These are phyloP conservation scores for Trematomus bernacchii DNA, from an alignment of 2,797 vertebrate species.

Conservation along the genomic window DNA sequence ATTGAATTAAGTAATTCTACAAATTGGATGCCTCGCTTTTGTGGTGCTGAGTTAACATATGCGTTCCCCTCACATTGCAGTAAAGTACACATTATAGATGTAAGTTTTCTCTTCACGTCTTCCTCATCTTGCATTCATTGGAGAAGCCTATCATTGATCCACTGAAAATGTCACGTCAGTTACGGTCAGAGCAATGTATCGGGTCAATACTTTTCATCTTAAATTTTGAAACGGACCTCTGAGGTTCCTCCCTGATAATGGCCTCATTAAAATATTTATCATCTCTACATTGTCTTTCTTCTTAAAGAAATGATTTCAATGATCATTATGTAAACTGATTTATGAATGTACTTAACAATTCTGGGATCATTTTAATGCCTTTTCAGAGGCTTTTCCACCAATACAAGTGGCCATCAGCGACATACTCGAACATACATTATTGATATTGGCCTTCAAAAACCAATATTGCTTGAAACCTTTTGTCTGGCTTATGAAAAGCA, in stretches of 20 bases:
- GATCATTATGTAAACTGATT: background rate
- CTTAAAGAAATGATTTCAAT: background rate
- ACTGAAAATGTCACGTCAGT: constrained; percentile 28
- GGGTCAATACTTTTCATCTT: constrained; percentile 11
- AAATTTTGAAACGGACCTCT: background rate
- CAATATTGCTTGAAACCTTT: constrained; percentile 7
- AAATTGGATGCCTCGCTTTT: constrained; percentile 70
- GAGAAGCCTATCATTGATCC: constrained; percentile 17
- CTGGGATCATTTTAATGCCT: background rate
- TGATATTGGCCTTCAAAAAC: background rate
- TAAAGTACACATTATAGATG: constrained; percentile 11
- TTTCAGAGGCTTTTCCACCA: background rate
- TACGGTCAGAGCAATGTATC: background rate
- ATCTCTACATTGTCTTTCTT: background rate
- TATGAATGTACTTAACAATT: background rate
- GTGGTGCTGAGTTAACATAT: constrained; percentile 60
- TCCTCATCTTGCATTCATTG: background rate
- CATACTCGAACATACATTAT: background rate
- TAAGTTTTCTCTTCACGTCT: background rate
- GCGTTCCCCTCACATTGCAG: constrained; percentile 35
- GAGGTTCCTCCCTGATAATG: background rate
- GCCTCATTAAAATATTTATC: background rate
- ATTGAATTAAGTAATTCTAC: constrained; percentile 73
- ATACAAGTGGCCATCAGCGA: constrained; percentile 1
- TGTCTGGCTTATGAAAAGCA: background rate